These are phyloP conservation scores for Drosophila biarmipes DNA, from an alignment of 1,140 invertebrate genomes.

Conservation along the genomic window DNA sequence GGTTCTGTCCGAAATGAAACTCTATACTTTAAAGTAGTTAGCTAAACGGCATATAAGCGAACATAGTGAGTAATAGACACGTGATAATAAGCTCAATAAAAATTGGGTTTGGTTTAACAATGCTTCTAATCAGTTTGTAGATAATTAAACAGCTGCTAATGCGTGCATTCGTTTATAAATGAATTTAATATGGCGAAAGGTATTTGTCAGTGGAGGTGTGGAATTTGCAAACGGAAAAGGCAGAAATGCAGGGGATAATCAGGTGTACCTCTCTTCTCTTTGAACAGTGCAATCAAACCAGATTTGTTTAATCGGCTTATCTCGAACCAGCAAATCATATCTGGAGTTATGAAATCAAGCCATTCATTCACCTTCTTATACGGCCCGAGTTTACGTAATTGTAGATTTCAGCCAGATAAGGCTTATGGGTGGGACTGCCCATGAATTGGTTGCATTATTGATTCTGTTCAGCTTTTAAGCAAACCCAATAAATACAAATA, in stretches of 20 bases:
- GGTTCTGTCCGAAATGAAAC: background rate
- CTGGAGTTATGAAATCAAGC: constrained; percentile 31
- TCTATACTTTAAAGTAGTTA: background rate
- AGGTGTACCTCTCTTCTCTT: background rate
- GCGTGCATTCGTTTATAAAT: background rate
- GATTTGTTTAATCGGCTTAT: constrained; percentile 43
- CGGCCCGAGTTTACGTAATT: constrained; percentile 23
- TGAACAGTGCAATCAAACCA: constrained; percentile 21
- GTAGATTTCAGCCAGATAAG: constrained; percentile 22
- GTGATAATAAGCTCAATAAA: constrained; percentile 32
- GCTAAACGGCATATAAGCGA: background rate
- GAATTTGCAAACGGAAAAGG: constrained; percentile 4
- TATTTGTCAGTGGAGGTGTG: background rate
- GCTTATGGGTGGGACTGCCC: background rate
- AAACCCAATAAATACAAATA: too few relatives aligned
- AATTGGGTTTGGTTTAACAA: constrained; percentile 52
- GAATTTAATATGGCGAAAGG: background rate
- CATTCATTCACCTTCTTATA: constrained; percentile 40
- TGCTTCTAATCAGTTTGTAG: constrained; percentile 68
- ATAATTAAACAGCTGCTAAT: constrained; percentile 74
- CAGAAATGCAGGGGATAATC: constrained; percentile 3
- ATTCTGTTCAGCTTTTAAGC: background rate
- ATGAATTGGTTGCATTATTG: background rate
- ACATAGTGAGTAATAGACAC: constrained; percentile 22
- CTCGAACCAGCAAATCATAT: constrained; percentile 37